Evolutionary conservation across 2,888 invertebrate species (phyloP).

Genomic region (Acleris holmiana): DNA sequence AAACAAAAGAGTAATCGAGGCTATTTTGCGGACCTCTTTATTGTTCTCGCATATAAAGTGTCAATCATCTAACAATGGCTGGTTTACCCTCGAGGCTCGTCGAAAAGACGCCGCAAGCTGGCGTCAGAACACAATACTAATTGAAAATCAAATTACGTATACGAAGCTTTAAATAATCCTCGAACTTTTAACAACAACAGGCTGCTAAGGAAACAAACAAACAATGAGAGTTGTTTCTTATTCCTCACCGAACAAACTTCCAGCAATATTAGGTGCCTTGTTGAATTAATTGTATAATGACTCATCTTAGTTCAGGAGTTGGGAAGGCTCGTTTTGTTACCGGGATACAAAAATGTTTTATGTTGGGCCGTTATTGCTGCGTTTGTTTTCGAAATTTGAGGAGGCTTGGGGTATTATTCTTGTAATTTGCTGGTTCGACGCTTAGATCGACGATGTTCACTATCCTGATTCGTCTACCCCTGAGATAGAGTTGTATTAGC

Average conservation of each 20-base stretch:
- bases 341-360: slow-evolving; percentile 19
- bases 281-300: slow-evolving; percentile 76
- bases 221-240: slow-evolving; percentile 65
- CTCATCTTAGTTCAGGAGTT: slow-evolving; percentile 51
- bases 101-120: slow-evolving; percentile 10
- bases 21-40: background rate
- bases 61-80: slow-evolving; percentile 6
- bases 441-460: too few species aligned
- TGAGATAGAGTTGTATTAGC: too few species aligned
- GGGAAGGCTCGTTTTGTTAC: slow-evolving; percentile 21
- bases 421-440: too few species aligned
- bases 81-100: background rate
- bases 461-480: too few species aligned
- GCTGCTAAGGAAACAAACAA: slow-evolving; percentile 49
- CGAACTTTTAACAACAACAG: slow-evolving; percentile 43
- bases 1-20: too few species aligned
- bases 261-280: slow-evolving; percentile 67
- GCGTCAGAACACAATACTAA: slow-evolving; percentile 26
- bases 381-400: too few species aligned
- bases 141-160: slow-evolving; percentile 38
- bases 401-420: too few species aligned
- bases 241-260: slow-evolving; percentile 67
- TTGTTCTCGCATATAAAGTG: background rate
- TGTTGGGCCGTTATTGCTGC: too few species aligned
- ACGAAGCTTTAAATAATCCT: slow-evolving; percentile 35